Evolutionary conservation across 2,797 vertebrate genomes (phyloP).

Genomic region (Rhinatrema bivittatum): DNA sequence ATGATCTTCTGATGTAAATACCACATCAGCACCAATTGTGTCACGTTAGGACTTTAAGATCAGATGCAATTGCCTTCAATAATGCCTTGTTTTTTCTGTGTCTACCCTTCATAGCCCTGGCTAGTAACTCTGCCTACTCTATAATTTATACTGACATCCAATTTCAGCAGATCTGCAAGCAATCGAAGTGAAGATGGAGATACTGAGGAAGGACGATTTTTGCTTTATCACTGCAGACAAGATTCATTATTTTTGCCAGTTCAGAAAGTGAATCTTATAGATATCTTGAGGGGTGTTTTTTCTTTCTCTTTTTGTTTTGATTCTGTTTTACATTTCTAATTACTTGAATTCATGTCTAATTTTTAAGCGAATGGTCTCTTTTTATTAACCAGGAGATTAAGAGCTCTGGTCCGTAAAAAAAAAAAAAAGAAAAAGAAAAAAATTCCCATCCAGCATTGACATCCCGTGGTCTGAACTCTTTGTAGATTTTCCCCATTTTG

Average conservation of each 20-base stretch:
- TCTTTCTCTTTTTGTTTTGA: no score
- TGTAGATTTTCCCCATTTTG: conserved; percentile 28
- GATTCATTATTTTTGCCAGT: conserved; percentile 63
- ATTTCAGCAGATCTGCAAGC: conserved; percentile 74
- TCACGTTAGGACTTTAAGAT: conserved; percentile 69
- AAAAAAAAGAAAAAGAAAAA: conserved; percentile 10
- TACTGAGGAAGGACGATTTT: conserved; percentile 45
- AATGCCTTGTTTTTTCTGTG: conserved; percentile 69
- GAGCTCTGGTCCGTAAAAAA: conserved; percentile 23
- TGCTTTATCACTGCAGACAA: conserved; percentile 56
- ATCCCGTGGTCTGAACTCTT: conserved; percentile 3
- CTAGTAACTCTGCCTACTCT: conserved; percentile 58
- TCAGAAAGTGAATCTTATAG: conserved; percentile 40
- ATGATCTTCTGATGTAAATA: conserved; percentile 61
- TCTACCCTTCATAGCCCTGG: conserved; percentile 59
- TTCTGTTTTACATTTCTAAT: conserved; percentile 50
- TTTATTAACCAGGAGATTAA: conserved; percentile 49
- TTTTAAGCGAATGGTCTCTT: conserved; percentile 39
- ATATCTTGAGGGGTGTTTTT: conserved; percentile 16
- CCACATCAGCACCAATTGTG: conserved; percentile 74
- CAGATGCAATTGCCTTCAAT: conserved; percentile 74
- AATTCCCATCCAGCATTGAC: conserved; percentile 1
- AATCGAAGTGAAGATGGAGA: conserved; percentile 69
- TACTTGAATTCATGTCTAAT: conserved; percentile 49
- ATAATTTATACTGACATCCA: conserved; percentile 90